Conservation (phyloP, 1,140 invertebrate genomes). For the Trichomalopsis sarcophagae region DNA sequence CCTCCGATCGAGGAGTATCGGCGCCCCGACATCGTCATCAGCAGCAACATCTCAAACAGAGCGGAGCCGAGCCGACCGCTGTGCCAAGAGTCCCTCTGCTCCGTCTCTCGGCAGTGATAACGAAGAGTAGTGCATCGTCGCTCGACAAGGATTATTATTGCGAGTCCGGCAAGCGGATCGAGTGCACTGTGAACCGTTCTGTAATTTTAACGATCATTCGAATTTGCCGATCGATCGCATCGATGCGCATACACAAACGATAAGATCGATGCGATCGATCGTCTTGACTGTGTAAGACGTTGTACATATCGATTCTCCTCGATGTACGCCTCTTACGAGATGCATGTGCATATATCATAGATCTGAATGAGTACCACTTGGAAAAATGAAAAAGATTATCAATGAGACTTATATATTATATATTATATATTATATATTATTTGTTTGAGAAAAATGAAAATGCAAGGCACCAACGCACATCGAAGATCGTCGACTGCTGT, state of each 20-base stretch:
- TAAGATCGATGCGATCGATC: conserved; percentile 7
- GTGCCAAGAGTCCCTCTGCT: background rate
- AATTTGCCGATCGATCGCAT: background rate
- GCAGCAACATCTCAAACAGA: background rate
- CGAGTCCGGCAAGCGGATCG: background rate
- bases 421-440: background rate
- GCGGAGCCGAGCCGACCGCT: background rate
- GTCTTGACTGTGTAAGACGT: background rate
- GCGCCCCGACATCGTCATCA: background rate
- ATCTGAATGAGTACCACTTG: background rate
- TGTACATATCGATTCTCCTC: conserved; percentile 30
- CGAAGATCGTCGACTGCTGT: conserved; percentile 28
- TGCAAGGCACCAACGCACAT: background rate
- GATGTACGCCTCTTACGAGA: conserved; percentile 2
- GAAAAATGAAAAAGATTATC: background rate
- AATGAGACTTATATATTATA: background rate
- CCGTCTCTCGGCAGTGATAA: background rate
- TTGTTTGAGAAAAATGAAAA: background rate
- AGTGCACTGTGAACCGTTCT: conserved; percentile 2
- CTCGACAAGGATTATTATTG: background rate
- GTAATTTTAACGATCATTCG: conserved; percentile 1
- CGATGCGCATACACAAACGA: background rate
- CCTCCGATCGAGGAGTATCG: background rate
- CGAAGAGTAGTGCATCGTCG: background rate
- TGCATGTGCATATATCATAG: background rate